phyloP scores from a whole-genome alignment of 1,140 invertebrate species.

The Leucophenga varia region DNA sequence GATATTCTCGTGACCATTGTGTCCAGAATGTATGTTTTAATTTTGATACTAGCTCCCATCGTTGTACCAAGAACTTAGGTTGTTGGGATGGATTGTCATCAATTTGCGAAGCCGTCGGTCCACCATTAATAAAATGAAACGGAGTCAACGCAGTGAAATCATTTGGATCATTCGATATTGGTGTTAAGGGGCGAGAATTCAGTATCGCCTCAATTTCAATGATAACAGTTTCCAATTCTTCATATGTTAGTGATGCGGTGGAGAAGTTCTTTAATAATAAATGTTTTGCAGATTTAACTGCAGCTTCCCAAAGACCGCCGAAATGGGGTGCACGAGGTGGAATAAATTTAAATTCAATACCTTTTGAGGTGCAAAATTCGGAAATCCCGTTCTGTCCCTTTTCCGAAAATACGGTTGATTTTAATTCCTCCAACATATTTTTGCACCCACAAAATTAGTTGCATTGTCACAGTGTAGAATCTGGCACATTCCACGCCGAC shows the following conservation, averaged over 20 bases:
- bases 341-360: slow-evolving; percentile 29
- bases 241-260: slow-evolving; percentile 15
- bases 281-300: slow-evolving; percentile 33
- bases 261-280: slow-evolving; percentile 26
- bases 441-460: no score
- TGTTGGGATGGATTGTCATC: no score
- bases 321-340: slow-evolving; percentile 33
- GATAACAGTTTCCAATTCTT: slow-evolving; percentile 21
- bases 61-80: no score
- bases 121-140: slow-evolving; percentile 46
- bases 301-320: slow-evolving; percentile 36
- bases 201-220: slow-evolving; percentile 22
- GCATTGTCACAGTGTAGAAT: no score
- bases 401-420: no score
- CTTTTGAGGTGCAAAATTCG: not conserved
- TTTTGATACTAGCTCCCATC: no score
- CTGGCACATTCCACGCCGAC: no score
- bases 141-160: slow-evolving; percentile 35
- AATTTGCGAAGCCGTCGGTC: no score
- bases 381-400: no score
- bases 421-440: no score
- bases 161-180: slow-evolving; percentile 27
- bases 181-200: slow-evolving; percentile 11
- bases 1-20: slow-evolving; percentile 32
- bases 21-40: slow-evolving; percentile 36